Base-by-base conservation (phyloP, 1,140 invertebrate species). In the Capitella teleta region DNA sequence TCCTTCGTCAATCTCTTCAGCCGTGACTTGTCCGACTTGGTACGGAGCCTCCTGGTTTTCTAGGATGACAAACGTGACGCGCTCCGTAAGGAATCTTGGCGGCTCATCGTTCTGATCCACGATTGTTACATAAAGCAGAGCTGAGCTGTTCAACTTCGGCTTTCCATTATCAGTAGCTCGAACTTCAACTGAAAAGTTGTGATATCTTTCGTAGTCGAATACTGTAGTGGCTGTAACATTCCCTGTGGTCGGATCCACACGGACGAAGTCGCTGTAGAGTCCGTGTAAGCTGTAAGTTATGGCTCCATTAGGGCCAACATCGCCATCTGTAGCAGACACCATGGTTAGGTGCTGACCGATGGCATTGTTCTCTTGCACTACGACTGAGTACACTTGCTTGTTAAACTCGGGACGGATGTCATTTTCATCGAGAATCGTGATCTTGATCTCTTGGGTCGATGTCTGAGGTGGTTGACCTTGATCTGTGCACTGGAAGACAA, bases 381-480 rank as follows among this genome's bases (percentile, higher is more conserved):
- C 78, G 59, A 90, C 91, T 40, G 81, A 78, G 64, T 91, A 94
- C 16, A 83, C 74, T 38, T 78, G 75, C 37, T 83, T 77, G 1
- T 80, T 79, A 65, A 94, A 92, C 8, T 82, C 72, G 0, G 90
- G 90, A 48, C 80, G 79, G 64, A 95, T 91, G 69, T 95, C 91
- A 66, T 97, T 95, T 57, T 84, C 82, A 63, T 95, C 88, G 1
- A 81, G 63, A 0, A 96, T 78, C 3, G 77, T 73, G 2, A 95
- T 77, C 18, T 77, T 73, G 2, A 94, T 77, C 34, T 78, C 81
- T 1, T 84, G 80, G 14, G 79, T 76, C 0, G 84, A 81, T 52
- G 79, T 83, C 21, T 42, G 37, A 1, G 52, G 14, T n/a, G 25
- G 23, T 8, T 28, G 23, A 19, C 52, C 55, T 12, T 16, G 14